Evolutionary conservation across 2,113 vertebrate genomes (phyloP).

Genomic region (Onychostoma macrolepis): DNA sequence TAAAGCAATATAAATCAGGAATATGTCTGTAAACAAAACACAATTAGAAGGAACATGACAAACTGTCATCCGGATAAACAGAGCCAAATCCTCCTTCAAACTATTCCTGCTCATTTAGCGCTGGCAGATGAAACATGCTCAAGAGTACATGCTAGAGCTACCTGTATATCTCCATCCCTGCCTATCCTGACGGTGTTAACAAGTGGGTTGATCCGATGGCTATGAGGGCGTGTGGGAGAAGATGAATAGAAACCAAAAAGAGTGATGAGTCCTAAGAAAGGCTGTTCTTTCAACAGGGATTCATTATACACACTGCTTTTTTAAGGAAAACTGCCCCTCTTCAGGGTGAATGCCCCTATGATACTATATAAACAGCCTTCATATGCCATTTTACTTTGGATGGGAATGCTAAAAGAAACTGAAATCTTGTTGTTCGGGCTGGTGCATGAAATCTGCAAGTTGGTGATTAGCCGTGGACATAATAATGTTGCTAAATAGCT

Average conservation of each 20-base stretch:
- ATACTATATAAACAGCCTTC: slow-evolving; percentile 23
- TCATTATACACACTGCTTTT: slow-evolving; percentile 20
- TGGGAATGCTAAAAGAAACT: slow-evolving; percentile 7
- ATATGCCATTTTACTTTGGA: neutral
- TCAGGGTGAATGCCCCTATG: slow-evolving; percentile 17
- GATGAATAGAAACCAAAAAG: slow-evolving; percentile 36
- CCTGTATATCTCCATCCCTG: neutral
- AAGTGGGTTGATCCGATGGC: slow-evolving; percentile 45
- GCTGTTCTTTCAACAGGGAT: slow-evolving; percentile 50
- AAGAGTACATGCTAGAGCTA: neutral
- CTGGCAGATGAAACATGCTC: neutral
- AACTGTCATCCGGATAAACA: neutral
- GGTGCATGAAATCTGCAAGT: neutral
- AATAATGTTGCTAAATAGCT: neutral
- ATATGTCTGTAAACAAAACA: neutral
- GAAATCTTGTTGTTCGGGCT: neutral
- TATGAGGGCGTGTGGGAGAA: slow-evolving; percentile 35
- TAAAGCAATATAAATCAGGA: neutral
- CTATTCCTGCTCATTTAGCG: neutral
- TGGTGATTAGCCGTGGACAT: neutral
- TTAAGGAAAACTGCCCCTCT: slow-evolving; percentile 11
- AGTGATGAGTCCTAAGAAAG: neutral
- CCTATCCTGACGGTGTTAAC: slow-evolving; percentile 26
- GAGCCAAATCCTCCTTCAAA: neutral
- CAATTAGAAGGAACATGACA: neutral